Evolutionary conservation across 2,797 vertebrate genomes (phyloP).

Genomic region (Scarus forsteni): DNA sequence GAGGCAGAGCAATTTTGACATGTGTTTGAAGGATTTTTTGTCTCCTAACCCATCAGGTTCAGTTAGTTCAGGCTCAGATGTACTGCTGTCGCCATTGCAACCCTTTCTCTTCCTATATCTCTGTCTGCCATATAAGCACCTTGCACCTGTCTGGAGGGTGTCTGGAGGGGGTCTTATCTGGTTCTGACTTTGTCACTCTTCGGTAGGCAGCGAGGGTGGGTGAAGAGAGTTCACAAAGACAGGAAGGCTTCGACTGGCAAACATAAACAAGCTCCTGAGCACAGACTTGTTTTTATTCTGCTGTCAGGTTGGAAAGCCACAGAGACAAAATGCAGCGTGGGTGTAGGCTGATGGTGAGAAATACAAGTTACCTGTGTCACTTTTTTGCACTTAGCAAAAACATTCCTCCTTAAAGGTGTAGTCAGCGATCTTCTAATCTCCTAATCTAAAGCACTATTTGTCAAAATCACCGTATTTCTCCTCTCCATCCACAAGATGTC

Average conservation of each 20-base stretch:
- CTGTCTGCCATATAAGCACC: constrained; percentile 47
- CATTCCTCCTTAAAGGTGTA: too few species aligned
- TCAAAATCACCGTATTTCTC: too few species aligned
- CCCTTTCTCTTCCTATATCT: constrained; percentile 30
- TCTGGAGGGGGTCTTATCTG: constrained; percentile 51
- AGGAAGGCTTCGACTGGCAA: constrained; percentile 36
- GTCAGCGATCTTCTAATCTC: too few species aligned
- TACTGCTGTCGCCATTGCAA: constrained; percentile 49
- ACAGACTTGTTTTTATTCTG: constrained; percentile 19
- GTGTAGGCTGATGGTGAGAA: background rate
- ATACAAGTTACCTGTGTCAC: background rate
- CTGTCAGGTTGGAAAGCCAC: constrained; percentile 25
- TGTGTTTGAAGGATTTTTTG: constrained; percentile 15
- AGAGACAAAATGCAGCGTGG: constrained; percentile 12
- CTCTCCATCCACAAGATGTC: too few species aligned
- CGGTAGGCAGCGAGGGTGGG: constrained; percentile 28
- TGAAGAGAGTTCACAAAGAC: constrained; percentile 39
- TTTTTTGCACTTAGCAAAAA: background rate
- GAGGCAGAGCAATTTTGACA: background rate
- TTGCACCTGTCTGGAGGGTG: constrained; percentile 47
- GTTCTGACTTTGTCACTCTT: constrained; percentile 65
- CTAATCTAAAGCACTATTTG: too few species aligned
- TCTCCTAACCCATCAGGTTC: constrained; percentile 19
- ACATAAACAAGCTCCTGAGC: constrained; percentile 39
- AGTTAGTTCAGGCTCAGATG: constrained; percentile 4